Evolutionary conservation across 2,888 invertebrate genomes (phyloP).

Genomic region (Drosophila paramelanica): DNA sequence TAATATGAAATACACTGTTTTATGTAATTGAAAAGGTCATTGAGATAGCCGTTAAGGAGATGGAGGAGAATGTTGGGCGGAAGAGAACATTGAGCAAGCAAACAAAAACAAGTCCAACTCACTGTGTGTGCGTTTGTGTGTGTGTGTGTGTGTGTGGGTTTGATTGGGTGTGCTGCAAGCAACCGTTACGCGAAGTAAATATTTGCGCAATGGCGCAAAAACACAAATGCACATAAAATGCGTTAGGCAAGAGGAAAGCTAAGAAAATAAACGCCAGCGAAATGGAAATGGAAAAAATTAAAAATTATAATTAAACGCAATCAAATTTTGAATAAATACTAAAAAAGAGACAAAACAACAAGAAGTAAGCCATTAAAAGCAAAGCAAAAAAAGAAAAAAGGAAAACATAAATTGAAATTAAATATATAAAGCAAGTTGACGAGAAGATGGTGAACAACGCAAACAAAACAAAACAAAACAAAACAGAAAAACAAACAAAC

Average conservation of each 20-base stretch:
- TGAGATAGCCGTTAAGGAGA: constrained; percentile 11
- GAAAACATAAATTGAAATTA: constrained; percentile 56
- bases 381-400: constrained; percentile 8
- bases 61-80: constrained; percentile 1
- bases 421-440: constrained; percentile 39
- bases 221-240: constrained; percentile 41
- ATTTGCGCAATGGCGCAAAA: constrained; percentile 66
- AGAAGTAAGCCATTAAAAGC: not conserved
- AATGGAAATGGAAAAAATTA: constrained; percentile 31
- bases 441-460: constrained; percentile 22
- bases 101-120: constrained; percentile 35
- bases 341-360: constrained; percentile 25
- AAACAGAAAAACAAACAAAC: constrained; percentile 50
- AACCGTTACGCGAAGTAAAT: constrained; percentile 62
- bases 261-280: constrained; percentile 43
- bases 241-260: constrained; percentile 30
- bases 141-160: not conserved
- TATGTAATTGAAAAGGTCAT: constrained; percentile 62
- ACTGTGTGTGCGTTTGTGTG: constrained; percentile 1
- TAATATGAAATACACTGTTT: constrained; percentile 9
- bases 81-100: constrained; percentile 10
- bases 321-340: constrained; percentile 67
- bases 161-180: constrained; percentile 40
- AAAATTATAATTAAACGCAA: constrained; percentile 70
- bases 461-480: constrained; percentile 27